Evolutionary conservation across 2,797 vertebrate species (phyloP), one percentile per base, ranked within the genome.

Genomic region (Lepus townsendii): DNA sequence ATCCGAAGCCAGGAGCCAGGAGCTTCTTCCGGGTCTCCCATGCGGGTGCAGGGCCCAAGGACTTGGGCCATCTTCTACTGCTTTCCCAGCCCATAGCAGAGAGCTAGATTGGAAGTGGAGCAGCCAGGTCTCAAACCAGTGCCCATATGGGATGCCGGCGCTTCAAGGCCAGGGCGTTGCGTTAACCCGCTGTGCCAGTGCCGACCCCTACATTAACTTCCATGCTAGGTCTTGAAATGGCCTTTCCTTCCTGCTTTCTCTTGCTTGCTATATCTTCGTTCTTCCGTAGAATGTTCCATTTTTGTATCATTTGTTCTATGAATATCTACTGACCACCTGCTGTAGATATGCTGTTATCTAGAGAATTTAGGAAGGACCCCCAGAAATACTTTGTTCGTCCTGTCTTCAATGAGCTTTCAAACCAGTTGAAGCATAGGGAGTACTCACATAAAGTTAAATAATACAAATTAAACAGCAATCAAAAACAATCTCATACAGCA

Each of bases 311-410:
- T 93, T 88, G 26, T 92, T 75, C 50, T 30, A 83, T 66, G 65
- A 54, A 88, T 94, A 52, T 88, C 92, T 85, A 90, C n/a, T 82
- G 62, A 75, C 90, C 77, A 77, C 63, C 32, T 93, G 52, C 24
- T 92, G 50, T 83, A 30, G 26, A 20, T 63, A 38, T 65, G 57
- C 84, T 10, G 77, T 42, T 60, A 22, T 71, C 7, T 35, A 79
- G 71, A 69, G 65, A 85, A 88, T 71, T 47, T 47, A 63, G 57
- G 69, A 95, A 50, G 69, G n/a, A 69, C 89, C 3, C 42, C 8
- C 42, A 84, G 84, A 84, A 83, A 78, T 13, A 27, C 9, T 24
- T 38, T 42, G 80, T 93, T 86, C 63, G 71, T 77, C 68, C 26
- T 82, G 13, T 87, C 60, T 83, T 95, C 62, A 83, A 7, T 83